These are phyloP conservation scores for Hirtodrosophila duncani DNA, from an alignment of 2,888 invertebrate species.

Conservation along the genomic window DNA sequence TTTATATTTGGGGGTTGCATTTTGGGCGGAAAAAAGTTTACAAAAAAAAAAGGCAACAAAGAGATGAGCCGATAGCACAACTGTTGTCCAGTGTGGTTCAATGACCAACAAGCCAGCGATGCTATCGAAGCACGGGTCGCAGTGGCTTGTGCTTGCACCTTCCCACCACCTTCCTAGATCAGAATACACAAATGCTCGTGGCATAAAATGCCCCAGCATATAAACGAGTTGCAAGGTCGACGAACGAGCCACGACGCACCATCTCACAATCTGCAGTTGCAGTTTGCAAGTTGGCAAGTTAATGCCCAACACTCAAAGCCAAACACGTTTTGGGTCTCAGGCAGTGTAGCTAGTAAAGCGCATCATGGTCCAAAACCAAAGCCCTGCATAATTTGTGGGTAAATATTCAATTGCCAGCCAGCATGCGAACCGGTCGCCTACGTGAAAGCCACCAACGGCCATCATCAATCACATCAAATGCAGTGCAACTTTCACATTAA, in stretches of 20 bases:
- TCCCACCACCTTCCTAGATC: conserved; percentile 27
- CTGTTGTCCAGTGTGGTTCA: conserved; percentile 39
- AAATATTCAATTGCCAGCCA: conserved; percentile 22
- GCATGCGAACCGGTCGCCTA: background rate
- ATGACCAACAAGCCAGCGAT: conserved; percentile 57
- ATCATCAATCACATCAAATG: background rate
- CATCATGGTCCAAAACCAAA: background rate
- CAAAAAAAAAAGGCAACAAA: conserved; percentile 19
- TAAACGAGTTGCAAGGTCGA: conserved; percentile 78
- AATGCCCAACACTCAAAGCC: conserved; percentile 28
- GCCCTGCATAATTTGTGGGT: conserved; percentile 35
- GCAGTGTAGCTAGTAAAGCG: too few species aligned
- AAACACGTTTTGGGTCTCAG: conserved; percentile 43
- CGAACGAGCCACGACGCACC: conserved; percentile 62
- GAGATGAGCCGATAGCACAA: conserved; percentile 14
- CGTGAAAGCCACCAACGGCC: conserved; percentile 1
- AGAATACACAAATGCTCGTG: too few species aligned
- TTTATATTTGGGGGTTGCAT: conserved; percentile 39
- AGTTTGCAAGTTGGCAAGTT: conserved; percentile 12
- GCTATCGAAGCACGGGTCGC: conserved; percentile 41
- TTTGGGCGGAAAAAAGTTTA: conserved; percentile 28
- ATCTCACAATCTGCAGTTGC: conserved; percentile 21
- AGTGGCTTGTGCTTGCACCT: conserved; percentile 44
- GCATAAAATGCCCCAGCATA: too few species aligned
- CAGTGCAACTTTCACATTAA: conserved; percentile 19